Conservation (phyloP, 2,113 vertebrate genomes). For the Sinocyclocheilus rhinocerous region DNA sequence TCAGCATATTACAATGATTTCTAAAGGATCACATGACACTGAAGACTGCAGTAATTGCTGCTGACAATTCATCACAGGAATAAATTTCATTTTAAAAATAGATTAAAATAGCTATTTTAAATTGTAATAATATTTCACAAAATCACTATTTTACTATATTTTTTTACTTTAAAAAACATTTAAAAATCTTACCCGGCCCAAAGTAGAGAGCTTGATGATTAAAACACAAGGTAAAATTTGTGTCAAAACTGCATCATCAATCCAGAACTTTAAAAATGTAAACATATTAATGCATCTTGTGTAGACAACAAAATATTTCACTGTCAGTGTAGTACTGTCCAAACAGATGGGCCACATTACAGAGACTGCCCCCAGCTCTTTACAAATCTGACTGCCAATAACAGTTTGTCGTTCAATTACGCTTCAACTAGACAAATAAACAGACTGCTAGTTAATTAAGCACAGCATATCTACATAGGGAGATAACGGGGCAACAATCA, state of each 20-base stretch:
- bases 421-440: constrained; percentile 74
- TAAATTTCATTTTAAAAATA: neutral
- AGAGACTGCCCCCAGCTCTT: constrained; percentile 69
- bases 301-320: constrained; percentile 54
- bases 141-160: neutral
- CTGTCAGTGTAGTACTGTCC: constrained; percentile 69
- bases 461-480: constrained; percentile 59
- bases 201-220: neutral
- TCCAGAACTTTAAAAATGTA: neutral
- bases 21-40: neutral
- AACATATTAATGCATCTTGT: constrained; percentile 35
- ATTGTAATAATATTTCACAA: neutral
- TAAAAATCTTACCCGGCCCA: neutral
- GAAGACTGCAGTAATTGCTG: neutral
- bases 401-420: constrained; percentile 76
- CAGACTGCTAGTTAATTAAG: constrained; percentile 71
- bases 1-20: neutral
- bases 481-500: constrained; percentile 58
- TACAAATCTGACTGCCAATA: constrained; percentile 76
- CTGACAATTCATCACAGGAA: neutral
- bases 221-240: neutral
- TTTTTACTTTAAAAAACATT: neutral
- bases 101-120: neutral
- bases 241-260: neutral
- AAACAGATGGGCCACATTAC: constrained; percentile 77